A percentile compares a stretch with the other conserved stretches of the same genome.
These are phyloP conservation scores for Aplochiton taeniatus DNA, from an alignment of 2,797 vertebrate species.

Conservation along the genomic window DNA sequence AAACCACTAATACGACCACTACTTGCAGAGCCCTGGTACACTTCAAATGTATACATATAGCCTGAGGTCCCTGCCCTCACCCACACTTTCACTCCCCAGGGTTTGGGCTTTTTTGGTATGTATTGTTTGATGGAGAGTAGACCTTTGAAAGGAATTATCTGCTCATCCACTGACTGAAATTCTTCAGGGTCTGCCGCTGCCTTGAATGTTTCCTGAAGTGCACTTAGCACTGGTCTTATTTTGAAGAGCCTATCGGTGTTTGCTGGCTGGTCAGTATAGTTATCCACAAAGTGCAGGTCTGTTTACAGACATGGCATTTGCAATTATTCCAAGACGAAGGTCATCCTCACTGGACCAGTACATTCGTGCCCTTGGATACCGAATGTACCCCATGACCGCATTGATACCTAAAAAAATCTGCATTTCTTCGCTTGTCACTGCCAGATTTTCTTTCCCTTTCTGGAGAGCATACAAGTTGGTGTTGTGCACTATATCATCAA, in stretches of 20 bases:
- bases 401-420: background rate
- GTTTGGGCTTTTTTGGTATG: conserved; percentile 11
- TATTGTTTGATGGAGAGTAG: conserved; percentile 16
- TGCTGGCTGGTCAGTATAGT: background rate
- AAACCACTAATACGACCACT: background rate
- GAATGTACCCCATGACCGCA: background rate
- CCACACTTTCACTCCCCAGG: conserved; percentile 13
- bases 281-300: conserved; percentile 14
- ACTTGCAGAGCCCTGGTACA: background rate
- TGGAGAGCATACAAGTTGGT: too few relatives aligned
- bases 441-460: too few relatives aligned
- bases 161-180: conserved; percentile 26
- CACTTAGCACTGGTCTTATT: conserved; percentile 14
- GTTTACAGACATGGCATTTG: background rate
- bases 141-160: conserved; percentile 26
- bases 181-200: conserved; percentile 13
- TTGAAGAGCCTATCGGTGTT: conserved; percentile 13
- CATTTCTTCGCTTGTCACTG: conserved; percentile 7
- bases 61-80: conserved; percentile 11
- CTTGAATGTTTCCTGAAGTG: conserved; percentile 11
- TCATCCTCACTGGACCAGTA: background rate
- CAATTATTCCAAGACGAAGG: background rate
- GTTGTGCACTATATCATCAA: too few relatives aligned
- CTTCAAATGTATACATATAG: background rate
- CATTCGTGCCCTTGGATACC: background rate